These are phyloP conservation scores for Helicolenus hilgendorfi DNA, from an alignment of 2,797 vertebrate genomes.

Conservation along the genomic window DNA sequence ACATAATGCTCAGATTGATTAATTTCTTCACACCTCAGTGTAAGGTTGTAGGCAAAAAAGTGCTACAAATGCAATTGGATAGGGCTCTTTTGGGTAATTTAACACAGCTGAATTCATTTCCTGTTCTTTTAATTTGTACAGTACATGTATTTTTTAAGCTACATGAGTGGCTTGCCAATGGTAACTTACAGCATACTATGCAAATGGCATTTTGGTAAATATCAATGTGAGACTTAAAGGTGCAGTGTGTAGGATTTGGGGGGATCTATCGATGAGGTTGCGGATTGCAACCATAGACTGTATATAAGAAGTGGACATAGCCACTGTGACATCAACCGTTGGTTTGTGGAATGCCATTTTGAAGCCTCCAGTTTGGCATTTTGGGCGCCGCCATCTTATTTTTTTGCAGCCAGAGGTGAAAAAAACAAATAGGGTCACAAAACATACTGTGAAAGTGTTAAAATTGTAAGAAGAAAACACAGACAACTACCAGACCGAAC, in stretches of 20 bases:
- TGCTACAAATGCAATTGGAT: background rate
- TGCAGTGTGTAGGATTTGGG: background rate
- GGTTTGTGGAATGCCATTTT: too few relatives aligned
- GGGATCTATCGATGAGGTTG: too few relatives aligned
- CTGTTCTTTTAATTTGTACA: background rate
- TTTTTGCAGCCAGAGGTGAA: too few relatives aligned
- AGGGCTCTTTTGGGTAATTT: background rate
- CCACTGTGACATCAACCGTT: too few relatives aligned
- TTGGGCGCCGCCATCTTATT: too few relatives aligned
- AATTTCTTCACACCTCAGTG: background rate
- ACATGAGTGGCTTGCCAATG: background rate
- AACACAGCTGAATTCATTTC: background rate
- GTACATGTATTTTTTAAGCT: background rate
- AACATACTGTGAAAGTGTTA: background rate
- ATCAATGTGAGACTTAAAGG: background rate
- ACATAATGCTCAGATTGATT: background rate
- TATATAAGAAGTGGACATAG: too few relatives aligned
- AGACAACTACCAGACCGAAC: fast-evolving
- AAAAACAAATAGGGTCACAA: background rate
- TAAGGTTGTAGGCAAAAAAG: background rate
- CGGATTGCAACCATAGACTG: too few relatives aligned
- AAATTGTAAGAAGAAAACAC: too few relatives aligned
- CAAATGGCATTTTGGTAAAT: background rate
- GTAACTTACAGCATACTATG: background rate
- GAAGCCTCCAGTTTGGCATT: too few relatives aligned